Percentiles rank a stretch among this genome's conserved stretches.
These are phyloP conservation scores for Exocentrus adspersus DNA, from an alignment of 2,888 invertebrate genomes.

Conservation along the genomic window DNA sequence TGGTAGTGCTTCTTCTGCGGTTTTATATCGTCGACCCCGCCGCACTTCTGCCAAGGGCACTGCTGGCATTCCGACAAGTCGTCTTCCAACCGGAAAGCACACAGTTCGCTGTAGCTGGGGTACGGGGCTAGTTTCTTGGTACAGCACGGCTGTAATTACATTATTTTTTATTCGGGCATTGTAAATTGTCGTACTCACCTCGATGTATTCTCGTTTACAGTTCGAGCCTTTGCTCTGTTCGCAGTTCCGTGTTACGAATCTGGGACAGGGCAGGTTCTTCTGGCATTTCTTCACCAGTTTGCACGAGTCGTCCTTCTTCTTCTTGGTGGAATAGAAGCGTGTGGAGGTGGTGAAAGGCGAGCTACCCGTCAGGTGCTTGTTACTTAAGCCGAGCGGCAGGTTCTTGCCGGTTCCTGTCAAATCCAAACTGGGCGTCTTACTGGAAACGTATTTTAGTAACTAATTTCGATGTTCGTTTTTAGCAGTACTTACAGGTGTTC, in stretches of 20 bases:
- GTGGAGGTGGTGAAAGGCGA: neutral
- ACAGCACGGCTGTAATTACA: conserved; percentile 38
- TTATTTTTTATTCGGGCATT: too few relatives aligned
- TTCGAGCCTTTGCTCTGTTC: neutral
- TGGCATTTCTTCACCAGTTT: neutral
- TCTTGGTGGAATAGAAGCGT: neutral
- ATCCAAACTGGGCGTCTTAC: neutral
- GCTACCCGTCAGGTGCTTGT: too few relatives aligned
- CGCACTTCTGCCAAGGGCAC: conserved; percentile 50
- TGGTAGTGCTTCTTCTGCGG: conserved; percentile 45
- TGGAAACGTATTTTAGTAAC: neutral
- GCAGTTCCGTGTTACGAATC: neutral
- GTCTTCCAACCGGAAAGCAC: conserved; percentile 46
- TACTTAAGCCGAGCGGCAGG: too few relatives aligned
- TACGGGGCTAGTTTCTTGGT: conserved; percentile 50
- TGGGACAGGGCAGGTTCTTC: neutral
- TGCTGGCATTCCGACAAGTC: conserved; percentile 50
- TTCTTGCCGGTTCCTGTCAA: neutral
- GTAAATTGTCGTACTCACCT: neutral
- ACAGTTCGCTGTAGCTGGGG: conserved; percentile 51
- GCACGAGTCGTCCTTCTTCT: neutral
- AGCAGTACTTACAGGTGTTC: neutral
- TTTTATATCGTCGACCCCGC: conserved; percentile 44
- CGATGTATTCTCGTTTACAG: neutral
- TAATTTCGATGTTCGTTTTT: too few relatives aligned